Evolutionary conservation across 1,140 invertebrate species (phyloP).

Genomic region (Drosophila sucinea): DNA sequence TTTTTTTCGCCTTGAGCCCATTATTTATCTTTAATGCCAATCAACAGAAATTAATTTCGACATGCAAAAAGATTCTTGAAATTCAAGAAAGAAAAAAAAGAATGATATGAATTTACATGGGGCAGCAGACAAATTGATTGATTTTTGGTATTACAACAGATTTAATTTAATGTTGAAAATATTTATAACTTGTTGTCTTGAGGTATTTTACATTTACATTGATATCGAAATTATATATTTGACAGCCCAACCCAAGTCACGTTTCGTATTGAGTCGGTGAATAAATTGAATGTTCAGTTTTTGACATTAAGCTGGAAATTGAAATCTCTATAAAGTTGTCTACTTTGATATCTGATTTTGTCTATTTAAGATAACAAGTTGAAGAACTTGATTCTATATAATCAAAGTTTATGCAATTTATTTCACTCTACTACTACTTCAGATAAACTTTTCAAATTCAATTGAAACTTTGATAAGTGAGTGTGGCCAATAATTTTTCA

Average conservation of each 20-base stretch:
- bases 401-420: conserved; percentile 10
- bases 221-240: conserved; percentile 13
- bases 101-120: not conserved
- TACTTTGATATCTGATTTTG: not conserved
- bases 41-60: conserved; percentile 54
- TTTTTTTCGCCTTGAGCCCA: not conserved
- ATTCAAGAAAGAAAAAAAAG: not conserved
- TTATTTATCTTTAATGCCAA: conserved; percentile 54
- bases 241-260: conserved; percentile 19
- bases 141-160: conserved; percentile 38
- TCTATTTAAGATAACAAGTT: not conserved
- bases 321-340: conserved; percentile 7
- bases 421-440: not conserved
- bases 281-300: conserved; percentile 17
- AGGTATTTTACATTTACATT: not conserved
- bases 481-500: not conserved
- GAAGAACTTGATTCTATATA: not conserved
- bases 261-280: conserved; percentile 14
- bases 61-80: conserved; percentile 6
- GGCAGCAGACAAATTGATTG: conserved; percentile 11
- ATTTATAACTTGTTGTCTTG: not conserved
- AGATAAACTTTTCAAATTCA: not conserved
- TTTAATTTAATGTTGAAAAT: conserved; percentile 47
- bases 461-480: not conserved
- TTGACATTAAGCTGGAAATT: conserved; percentile 15